A percentile compares a stretch with the other conserved stretches of the same genome.
phyloP scores from a whole-genome alignment of 2,113 vertebrate species.

The Cyanoliseus patagonus region DNA sequence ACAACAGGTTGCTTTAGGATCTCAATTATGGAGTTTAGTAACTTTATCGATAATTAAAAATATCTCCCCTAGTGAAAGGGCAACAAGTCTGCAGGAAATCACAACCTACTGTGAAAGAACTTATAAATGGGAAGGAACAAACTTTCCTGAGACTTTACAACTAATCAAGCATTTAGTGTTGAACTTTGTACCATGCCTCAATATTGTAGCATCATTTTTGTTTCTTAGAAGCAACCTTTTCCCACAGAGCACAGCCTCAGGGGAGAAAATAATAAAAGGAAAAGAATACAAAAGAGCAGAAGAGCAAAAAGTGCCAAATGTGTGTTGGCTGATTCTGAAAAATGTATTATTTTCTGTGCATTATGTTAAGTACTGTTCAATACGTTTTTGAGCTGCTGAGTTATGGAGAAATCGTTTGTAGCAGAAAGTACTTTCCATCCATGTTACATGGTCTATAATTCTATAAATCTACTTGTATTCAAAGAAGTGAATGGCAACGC shows the following conservation, averaged over 20 bases:
- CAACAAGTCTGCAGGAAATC: not conserved
- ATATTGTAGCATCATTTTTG: not conserved
- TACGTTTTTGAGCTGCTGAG: not conserved
- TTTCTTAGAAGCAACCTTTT: not conserved
- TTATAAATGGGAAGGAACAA: not conserved
- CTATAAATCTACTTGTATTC: not conserved
- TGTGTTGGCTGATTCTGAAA: not conserved
- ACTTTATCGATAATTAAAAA: not conserved
- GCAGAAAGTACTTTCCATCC: not conserved
- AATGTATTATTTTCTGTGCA: not conserved
- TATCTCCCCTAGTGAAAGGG: not conserved
- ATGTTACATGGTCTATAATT: rapidly evolving
- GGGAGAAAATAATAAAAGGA: not conserved
- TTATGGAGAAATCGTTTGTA: not conserved
- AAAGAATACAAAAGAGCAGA: not conserved
- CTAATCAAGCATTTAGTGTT: not conserved
- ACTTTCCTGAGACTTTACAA: not conserved
- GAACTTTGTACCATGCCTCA: not conserved
- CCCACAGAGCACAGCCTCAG: not conserved
- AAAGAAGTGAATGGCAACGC: not conserved
- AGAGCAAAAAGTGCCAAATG: not conserved
- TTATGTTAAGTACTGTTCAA: not conserved
- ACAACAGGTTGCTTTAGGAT: rapidly evolving
- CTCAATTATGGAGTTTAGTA: not conserved
- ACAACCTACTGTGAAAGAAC: not conserved